Base-by-base conservation (phyloP, 1,140 invertebrate genomes). In the Hylyphantes graminicola region DNA sequence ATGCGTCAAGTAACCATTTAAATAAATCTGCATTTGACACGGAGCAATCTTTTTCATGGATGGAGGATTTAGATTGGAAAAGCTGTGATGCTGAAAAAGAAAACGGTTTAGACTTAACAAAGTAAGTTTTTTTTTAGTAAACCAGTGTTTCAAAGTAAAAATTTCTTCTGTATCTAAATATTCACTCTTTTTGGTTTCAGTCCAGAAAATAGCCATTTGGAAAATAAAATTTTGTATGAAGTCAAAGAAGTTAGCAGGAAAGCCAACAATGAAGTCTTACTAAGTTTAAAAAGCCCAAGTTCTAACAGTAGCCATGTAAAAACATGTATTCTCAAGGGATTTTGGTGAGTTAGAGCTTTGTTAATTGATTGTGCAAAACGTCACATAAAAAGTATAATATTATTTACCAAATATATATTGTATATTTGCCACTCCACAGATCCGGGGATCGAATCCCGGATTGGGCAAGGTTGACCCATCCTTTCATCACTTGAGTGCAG, bases 1-100 rank as follows among this genome's bases (percentile, higher is more conserved):
- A 81, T 54, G 48, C 5, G 2, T 8, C 19, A n/a, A 51, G 63
- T 6, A n/a, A 63, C 5, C 12, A 15, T 70, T 68, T 11, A 17
- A 80, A 59, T 4, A 63, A 64, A 12, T 21, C 9, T 63, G 10
- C 17, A 13, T 59, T 17, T 9, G 35, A 70, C 50, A 1, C n/a
- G 8, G 79, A 73, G 11, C 10, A 63, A n/a, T 73, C 57, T 19
- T 61, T 73, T 21, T 63, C 67, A 7, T 81, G 79, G 79, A 11
- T 81, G 7, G 53, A 51, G 72, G 68, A 81, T 61, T 13, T 73
- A 13, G 68, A 73, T 10, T 81, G 79, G 79, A 68, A 73, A 73
- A n/a, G 59, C 48, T 55, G 53, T 72, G 51, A 72, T 73, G 12
- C 15, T 12, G 13, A 76, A 11, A 76, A 19, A 13, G 54, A 57